Evolutionary conservation across 2,888 invertebrate species (phyloP).

Genomic region (Molanna angustata): DNA sequence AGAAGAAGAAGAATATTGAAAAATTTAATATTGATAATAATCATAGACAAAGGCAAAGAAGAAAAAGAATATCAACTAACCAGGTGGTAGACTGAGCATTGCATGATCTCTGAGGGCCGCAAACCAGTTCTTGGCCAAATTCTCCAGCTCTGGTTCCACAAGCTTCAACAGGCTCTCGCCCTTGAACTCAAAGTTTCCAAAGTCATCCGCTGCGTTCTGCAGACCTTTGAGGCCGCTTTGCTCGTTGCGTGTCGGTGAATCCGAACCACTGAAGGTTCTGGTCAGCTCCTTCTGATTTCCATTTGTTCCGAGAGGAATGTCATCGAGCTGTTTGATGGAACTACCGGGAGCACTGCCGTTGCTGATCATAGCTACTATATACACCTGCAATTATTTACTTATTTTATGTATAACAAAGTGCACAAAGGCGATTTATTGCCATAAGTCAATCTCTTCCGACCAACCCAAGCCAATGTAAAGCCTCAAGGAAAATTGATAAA

Average conservation of each 20-base stretch:
- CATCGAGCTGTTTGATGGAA: constrained; percentile 52
- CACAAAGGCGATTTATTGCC: too few relatives aligned
- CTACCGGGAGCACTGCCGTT: constrained; percentile 68
- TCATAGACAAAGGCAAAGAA: too few relatives aligned
- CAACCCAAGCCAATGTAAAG: too few relatives aligned
- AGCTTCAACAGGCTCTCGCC: constrained; percentile 83
- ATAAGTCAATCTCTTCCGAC: too few relatives aligned
- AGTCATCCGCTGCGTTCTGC: constrained; percentile 55
- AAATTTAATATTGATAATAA: not conserved
- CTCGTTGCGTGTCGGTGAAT: constrained; percentile 43
- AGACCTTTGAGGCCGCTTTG: constrained; percentile 41
- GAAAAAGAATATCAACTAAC: too few relatives aligned
- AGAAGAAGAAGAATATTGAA: not conserved
- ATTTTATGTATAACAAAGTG: not conserved
- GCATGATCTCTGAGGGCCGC: constrained; percentile 95
- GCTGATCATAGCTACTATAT: constrained; percentile 89
- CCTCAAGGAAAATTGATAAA: too few relatives aligned
- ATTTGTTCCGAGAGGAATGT: constrained; percentile 38
- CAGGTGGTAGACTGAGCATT: constrained; percentile 81
- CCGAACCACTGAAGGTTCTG: constrained; percentile 43
- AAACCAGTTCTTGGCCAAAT: constrained; percentile 92
- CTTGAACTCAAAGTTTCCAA: constrained; percentile 72
- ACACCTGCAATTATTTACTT: constrained; percentile 58
- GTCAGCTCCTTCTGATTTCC: constrained; percentile 15
- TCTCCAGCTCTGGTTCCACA: constrained; percentile 90